phyloP scores from a whole-genome alignment of 2,797 vertebrate genomes.

The Eremophila alpestris region DNA sequence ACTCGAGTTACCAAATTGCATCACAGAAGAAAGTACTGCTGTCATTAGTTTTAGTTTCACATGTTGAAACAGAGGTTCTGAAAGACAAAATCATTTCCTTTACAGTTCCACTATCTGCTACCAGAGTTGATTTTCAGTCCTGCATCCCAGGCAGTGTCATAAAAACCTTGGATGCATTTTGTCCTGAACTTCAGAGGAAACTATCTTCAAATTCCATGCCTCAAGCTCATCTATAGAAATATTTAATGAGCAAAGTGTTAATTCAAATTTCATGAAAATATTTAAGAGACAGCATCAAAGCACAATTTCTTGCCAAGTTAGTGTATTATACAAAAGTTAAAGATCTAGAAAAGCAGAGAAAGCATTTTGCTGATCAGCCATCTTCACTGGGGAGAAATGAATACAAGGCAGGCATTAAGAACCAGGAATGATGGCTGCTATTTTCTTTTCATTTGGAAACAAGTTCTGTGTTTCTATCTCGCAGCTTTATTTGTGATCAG shows the following conservation, averaged over 20 bases:
- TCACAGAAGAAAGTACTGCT: not conserved
- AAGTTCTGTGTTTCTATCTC: not conserved
- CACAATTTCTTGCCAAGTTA: not conserved
- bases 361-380: not conserved
- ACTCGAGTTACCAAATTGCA: not conserved
- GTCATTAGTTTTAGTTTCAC: not conserved
- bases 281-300: not conserved
- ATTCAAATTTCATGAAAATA: not conserved
- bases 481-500: not conserved
- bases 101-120: not conserved
- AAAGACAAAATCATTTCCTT: not conserved
- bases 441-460: slow-evolving; percentile 1
- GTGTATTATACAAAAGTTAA: not conserved
- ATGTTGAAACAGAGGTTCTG: not conserved
- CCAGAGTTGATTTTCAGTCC: not conserved
- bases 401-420: not conserved
- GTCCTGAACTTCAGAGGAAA: slow-evolving; percentile 4
- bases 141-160: not conserved
- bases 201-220: not conserved
- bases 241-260: not conserved
- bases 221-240: not conserved
- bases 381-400: not conserved
- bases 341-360: not conserved
- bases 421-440: not conserved
- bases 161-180: not conserved